Base-by-base conservation (phyloP, 2,888 invertebrate species). In the Plebejus argus region DNA sequence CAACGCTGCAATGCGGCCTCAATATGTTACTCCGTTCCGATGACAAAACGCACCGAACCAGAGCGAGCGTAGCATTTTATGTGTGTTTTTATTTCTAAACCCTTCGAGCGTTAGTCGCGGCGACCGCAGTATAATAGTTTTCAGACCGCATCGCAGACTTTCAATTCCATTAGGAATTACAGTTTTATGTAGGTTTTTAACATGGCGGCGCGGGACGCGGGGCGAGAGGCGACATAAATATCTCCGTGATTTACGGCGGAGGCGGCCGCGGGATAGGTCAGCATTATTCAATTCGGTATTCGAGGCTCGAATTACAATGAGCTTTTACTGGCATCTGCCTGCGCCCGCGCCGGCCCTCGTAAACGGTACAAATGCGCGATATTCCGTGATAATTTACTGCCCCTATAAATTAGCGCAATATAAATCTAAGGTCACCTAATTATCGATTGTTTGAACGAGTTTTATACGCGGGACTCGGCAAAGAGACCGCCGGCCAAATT, bases 241-340 rank as follows among this genome's bases (percentile, higher is more conserved):
- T 94, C 93, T 92, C 88, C 87, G 92, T 94, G 93, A 94, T 93
- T 94, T 94, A 94, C 90, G 93, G 86, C 84, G 88, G 87, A 90
- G 90, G 91, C 91, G 93, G 94, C 92, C 93, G 93, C 92, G 91
- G 93, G 93, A 94, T 94, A 94, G 94, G 94, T 94, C 93, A 93
- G 93, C 92, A 93, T 94, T 93, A 93, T 94, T 93, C 93, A 93
- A 93, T 93, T 94, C 93, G 92, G 92, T 93, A 93, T 94, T 94
- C 92, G 92, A 93, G 89, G 88, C 90, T 93, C 92, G 88, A 86
- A 90, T 93, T 93, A 93, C 94, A 93, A 93, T 92, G 91, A 93
- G 93, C 90, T 93, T 92, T 93, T 91, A 93, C 91, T 89, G 89
- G 87, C 89, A 86, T 85, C 84, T 84, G 66, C 66, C 66, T 8